These are phyloP conservation scores for Colossoma macropomum DNA, from an alignment of 2,113 vertebrate species.

Conservation along the genomic window DNA sequence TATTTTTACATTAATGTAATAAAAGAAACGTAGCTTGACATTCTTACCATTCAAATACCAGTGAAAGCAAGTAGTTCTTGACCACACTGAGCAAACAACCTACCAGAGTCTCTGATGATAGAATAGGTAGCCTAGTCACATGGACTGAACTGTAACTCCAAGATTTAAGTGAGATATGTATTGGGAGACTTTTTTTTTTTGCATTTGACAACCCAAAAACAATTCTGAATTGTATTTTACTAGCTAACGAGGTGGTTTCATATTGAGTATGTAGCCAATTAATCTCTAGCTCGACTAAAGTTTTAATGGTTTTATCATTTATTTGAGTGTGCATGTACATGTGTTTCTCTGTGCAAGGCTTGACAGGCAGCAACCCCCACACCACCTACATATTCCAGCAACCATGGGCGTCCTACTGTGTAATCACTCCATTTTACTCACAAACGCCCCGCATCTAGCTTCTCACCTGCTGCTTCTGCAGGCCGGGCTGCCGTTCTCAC, in stretches of 20 bases:
- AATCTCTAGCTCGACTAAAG: background rate
- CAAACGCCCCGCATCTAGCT: constrained; percentile 11
- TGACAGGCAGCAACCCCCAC: constrained; percentile 14
- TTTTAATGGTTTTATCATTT: constrained; percentile 18
- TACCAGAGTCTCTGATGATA: background rate
- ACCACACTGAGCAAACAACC: background rate
- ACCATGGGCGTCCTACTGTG: constrained; percentile 36
- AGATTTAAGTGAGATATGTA: background rate
- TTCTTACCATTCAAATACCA: no score
- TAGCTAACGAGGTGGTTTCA: no score
- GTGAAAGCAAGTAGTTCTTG: background rate
- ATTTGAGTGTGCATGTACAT: constrained; percentile 27
- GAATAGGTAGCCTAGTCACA: background rate
- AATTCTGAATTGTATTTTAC: no score
- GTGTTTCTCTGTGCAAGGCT: background rate
- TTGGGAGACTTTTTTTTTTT: background rate
- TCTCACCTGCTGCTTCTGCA: constrained; percentile 35
- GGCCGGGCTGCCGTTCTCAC: constrained; percentile 9
- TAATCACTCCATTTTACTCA: constrained; percentile 38
- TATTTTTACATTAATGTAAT: background rate
- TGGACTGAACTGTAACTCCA: background rate
- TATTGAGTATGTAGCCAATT: background rate
- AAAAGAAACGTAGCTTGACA: background rate
- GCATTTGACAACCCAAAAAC: no score
- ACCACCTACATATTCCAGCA: constrained; percentile 28